Percentiles rank a stretch among this genome's conserved stretches.
These are phyloP conservation scores for Bambusicola thoracicus DNA, from an alignment of 2,113 vertebrate genomes.

Conservation along the genomic window DNA sequence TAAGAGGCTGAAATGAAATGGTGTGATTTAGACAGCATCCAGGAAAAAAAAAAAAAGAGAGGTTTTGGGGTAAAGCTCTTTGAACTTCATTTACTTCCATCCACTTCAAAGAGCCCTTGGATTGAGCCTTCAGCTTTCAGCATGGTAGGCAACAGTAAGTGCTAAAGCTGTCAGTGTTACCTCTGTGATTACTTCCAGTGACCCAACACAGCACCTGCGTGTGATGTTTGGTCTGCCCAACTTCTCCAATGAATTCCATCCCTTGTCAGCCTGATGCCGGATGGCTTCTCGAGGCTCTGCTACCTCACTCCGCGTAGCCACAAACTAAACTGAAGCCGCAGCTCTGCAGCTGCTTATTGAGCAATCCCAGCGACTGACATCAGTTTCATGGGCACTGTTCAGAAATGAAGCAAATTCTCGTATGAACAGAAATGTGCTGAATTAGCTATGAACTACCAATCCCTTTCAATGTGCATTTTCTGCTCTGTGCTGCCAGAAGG, in stretches of 20 bases:
- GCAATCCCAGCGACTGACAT: slow-evolving; percentile 23
- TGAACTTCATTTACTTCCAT: neutral
- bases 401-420: neutral
- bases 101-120: neutral
- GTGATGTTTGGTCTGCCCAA: neutral
- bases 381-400: slow-evolving; percentile 9
- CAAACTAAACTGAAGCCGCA: slow-evolving; percentile 42
- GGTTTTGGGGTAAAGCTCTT: neutral
- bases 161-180: neutral
- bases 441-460: neutral
- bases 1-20: slow-evolving; percentile 43
- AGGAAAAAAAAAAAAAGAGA: neutral
- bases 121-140: neutral
- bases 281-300: slow-evolving; percentile 49
- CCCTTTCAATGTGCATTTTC: neutral
- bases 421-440: neutral
- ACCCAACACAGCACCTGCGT: neutral
- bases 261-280: neutral
- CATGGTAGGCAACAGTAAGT: neutral
- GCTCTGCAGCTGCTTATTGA: slow-evolving; percentile 41
- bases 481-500: neutral
- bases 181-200: neutral
- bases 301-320: neutral
- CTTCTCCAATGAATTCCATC: slow-evolving; percentile 13
- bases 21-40: neutral